These are phyloP conservation scores for Metopia argyrocephala DNA, from an alignment of 2,888 invertebrate species.

Conservation along the genomic window DNA sequence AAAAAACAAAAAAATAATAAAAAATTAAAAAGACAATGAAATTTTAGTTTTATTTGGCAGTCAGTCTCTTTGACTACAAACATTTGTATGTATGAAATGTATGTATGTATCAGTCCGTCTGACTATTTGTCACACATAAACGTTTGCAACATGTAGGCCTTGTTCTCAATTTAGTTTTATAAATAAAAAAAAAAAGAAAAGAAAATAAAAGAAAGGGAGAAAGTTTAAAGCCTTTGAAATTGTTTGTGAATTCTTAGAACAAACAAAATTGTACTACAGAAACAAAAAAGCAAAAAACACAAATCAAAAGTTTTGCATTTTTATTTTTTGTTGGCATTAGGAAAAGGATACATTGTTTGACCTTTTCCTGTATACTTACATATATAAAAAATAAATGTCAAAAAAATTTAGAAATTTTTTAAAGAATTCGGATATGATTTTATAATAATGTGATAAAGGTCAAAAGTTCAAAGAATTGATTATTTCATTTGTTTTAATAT, in stretches of 20 bases:
- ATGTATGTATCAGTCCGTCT: background rate
- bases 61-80: conserved; percentile 6
- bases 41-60: conserved; percentile 6
- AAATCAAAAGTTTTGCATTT: background rate
- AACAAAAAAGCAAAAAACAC: background rate
- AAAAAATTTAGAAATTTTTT: background rate
- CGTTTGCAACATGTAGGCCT: conserved; percentile 7
- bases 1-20: background rate
- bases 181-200: too few relatives aligned
- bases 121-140: background rate
- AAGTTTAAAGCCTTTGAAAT: background rate
- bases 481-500: too few relatives aligned
- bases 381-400: background rate
- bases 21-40: conserved; percentile 29
- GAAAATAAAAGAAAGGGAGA: too few relatives aligned
- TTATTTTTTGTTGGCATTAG: background rate
- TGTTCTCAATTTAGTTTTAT: background rate
- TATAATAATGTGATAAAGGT: background rate
- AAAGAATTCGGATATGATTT: background rate
- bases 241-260: background rate
- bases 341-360: background rate
- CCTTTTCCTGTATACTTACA: too few relatives aligned
- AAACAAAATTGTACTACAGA: background rate
- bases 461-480: background rate
- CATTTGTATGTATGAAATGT: too few relatives aligned